A percentile compares a stretch with the other conserved stretches of the same genome.
Evolutionary conservation across 2,113 vertebrate genomes (phyloP).

Genomic region (Herpailurus yagouaroundi): DNA sequence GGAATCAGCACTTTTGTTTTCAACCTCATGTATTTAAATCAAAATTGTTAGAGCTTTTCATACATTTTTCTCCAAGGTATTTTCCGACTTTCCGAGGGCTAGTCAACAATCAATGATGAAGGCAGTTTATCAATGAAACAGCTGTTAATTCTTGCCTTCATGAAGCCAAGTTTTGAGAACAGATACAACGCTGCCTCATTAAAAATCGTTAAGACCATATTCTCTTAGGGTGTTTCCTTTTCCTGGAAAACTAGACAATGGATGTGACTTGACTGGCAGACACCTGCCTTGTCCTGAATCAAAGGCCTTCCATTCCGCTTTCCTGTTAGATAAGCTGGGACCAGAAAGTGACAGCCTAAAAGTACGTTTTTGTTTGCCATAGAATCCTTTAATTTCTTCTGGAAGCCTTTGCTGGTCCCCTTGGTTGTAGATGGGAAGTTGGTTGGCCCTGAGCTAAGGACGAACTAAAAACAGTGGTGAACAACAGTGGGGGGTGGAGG

Average conservation of each 20-base stretch:
- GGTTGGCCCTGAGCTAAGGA: background rate
- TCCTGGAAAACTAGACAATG: background rate
- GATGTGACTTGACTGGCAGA: conserved; percentile 41
- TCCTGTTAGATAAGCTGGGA: conserved; percentile 54
- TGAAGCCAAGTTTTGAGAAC: background rate
- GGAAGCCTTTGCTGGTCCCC: background rate
- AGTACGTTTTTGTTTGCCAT: background rate
- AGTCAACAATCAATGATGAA: background rate
- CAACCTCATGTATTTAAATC: background rate
- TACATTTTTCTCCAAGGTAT: background rate
- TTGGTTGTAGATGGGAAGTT: background rate
- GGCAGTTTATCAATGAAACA: background rate
- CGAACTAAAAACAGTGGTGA: background rate
- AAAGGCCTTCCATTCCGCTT: conserved; percentile 14
- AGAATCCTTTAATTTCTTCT: background rate
- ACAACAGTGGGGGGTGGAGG: background rate
- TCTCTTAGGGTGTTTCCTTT: background rate
- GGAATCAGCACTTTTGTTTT: background rate
- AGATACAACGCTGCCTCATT: conserved; percentile 12
- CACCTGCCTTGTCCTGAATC: conserved; percentile 49
- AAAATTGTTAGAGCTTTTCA: background rate
- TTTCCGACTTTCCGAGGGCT: background rate
- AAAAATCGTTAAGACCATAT: background rate
- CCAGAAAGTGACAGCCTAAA: background rate
- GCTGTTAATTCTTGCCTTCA: background rate